A percentile compares a stretch with the other conserved stretches of the same genome.
Conservation (phyloP, 1,140 invertebrate genomes). For the Caenorhabditis briggsae region DNA sequence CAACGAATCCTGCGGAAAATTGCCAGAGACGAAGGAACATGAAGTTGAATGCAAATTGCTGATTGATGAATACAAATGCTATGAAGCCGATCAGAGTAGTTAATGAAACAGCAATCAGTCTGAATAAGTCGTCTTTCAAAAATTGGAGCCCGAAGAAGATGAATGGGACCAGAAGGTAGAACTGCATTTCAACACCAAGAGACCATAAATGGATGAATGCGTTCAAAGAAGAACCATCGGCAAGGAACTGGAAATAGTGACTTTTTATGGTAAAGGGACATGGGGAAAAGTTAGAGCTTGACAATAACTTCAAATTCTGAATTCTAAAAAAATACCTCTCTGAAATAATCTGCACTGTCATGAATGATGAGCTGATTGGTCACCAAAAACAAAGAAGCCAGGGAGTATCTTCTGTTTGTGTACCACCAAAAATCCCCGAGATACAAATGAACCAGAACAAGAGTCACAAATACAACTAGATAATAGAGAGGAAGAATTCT, state of each 20-base stretch:
- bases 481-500: constrained; percentile 57
- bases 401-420: neutral
- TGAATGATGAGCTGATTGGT: constrained; percentile 50
- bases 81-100: constrained; percentile 1
- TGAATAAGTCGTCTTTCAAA: constrained; percentile 11
- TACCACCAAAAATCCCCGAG: constrained; percentile 35
- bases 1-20: constrained; percentile 55
- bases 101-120: neutral
- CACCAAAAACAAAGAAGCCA: constrained; percentile 31
- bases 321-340: neutral
- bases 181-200: constrained; percentile 57
- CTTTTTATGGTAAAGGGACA: neutral
- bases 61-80: constrained; percentile 21
- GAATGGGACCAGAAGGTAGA: constrained; percentile 59
- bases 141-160: constrained; percentile 41
- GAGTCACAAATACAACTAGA: neutral
- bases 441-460: constrained; percentile 32
- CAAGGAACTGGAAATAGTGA: constrained; percentile 29
- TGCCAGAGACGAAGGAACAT: constrained; percentile 41
- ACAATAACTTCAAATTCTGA: too few relatives aligned
- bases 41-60: constrained; percentile 55
- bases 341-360: constrained; percentile 54
- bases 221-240: constrained; percentile 5
- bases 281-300: too few relatives aligned
- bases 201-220: constrained; percentile 58